Evolutionary conservation across 2,113 vertebrate species (phyloP).

Genomic region (Meles meles): DNA sequence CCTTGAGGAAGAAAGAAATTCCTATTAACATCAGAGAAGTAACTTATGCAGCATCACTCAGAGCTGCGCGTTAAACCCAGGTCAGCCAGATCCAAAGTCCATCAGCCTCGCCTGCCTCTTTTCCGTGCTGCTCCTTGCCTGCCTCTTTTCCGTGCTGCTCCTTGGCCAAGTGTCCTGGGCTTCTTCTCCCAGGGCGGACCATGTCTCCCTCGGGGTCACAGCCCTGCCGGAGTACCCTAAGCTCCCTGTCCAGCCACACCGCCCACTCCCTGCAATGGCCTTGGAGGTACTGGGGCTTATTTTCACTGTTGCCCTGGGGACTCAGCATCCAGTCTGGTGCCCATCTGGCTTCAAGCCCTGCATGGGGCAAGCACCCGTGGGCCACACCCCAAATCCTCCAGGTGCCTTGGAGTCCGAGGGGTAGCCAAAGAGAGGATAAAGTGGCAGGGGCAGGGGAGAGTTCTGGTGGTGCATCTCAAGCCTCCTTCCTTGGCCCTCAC

Average conservation of each 20-base stretch:
- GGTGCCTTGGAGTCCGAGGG: not conserved
- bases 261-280: not conserved
- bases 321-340: not conserved
- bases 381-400: not conserved
- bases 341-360: not conserved
- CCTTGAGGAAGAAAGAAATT: not conserved
- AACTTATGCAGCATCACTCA: not conserved
- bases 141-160: not conserved
- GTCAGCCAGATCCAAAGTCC: not conserved
- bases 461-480: not conserved
- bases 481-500: not conserved
- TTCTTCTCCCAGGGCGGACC: not conserved
- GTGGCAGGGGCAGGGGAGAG: not conserved
- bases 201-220: not conserved
- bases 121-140: not conserved
- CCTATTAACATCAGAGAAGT: not conserved
- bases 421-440: not conserved
- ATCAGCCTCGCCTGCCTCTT: not conserved
- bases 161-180: not conserved
- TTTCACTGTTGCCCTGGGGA: not conserved
- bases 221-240: not conserved
- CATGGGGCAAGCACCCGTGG: not conserved
- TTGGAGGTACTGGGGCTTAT: not conserved
- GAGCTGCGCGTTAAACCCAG: not conserved
- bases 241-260: not conserved